phyloP scores from a whole-genome alignment of 1,140 invertebrate genomes.

The Drosophila ficusphila region DNA sequence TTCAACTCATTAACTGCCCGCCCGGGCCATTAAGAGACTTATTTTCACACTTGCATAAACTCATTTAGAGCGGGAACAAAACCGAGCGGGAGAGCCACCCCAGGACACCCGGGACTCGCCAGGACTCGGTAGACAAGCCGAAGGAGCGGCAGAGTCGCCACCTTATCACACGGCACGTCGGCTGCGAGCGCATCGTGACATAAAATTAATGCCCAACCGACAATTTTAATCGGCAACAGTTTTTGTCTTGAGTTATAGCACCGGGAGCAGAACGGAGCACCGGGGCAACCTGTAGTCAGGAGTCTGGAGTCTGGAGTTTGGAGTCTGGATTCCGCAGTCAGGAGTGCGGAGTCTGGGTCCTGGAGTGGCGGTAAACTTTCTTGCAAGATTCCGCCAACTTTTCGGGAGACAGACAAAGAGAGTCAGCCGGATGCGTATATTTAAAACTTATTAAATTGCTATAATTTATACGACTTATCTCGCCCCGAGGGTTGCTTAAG shows the following conservation, averaged over 20 bases:
- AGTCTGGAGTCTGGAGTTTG: not conserved
- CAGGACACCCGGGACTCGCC: not conserved
- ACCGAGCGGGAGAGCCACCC: conserved; percentile 49
- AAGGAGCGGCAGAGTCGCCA: conserved; percentile 42
- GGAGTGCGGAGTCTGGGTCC: conserved; percentile 11
- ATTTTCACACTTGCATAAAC: conserved; percentile 83
- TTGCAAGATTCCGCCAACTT: conserved; percentile 66
- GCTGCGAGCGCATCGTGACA: conserved; percentile 76
- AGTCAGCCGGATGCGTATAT: conserved; percentile 79
- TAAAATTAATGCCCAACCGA: conserved; percentile 84
- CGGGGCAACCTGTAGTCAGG: conserved; percentile 27
- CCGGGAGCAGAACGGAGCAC: conserved; percentile 20
- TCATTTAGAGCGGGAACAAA: conserved; percentile 72
- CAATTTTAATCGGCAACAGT: conserved; percentile 84
- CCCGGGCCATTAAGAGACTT: conserved; percentile 78
- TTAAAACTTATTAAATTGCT: conserved; percentile 84
- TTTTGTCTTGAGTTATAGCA: conserved; percentile 79
- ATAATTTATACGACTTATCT: conserved; percentile 84
- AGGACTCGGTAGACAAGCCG: not conserved
- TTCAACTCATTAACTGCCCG: conserved; percentile 77
- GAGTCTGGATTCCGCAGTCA: not conserved
- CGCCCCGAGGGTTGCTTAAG: conserved; percentile 67
- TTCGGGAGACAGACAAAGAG: conserved; percentile 39
- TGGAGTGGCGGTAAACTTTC: conserved; percentile 55
- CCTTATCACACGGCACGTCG: conserved; percentile 80